Conservation (phyloP, 2,888 invertebrate genomes). For the Nyleta sp. region DNA sequence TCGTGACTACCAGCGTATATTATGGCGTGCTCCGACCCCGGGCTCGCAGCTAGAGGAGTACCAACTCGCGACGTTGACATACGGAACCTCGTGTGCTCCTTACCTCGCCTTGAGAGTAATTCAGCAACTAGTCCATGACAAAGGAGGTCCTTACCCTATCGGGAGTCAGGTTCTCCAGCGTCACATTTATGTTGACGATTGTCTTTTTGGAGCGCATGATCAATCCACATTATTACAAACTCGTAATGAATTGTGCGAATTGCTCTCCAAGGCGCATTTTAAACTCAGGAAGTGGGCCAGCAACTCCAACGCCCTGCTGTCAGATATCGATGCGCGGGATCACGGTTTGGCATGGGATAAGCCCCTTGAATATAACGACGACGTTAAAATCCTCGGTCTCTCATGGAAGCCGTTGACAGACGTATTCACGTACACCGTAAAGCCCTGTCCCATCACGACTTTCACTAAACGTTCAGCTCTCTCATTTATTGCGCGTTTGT, state of each 20-base stretch:
- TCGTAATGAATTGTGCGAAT: not conserved
- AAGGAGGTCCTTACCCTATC: not conserved
- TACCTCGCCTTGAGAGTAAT: conserved; percentile 8
- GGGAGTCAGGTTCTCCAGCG: not conserved
- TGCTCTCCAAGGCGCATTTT: not conserved
- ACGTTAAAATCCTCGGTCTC: conserved; percentile 16
- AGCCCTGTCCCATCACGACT: not conserved
- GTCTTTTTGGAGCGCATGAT: conserved; percentile 3
- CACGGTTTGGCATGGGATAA: conserved; percentile 12
- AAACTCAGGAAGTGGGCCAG: conserved; percentile 32
- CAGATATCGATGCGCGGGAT: not conserved
- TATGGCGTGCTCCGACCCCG: not conserved
- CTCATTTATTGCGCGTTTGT: not conserved
- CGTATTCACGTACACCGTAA: not conserved
- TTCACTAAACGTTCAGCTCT: conserved; percentile 11
- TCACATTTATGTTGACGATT: conserved; percentile 8
- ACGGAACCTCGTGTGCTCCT: not conserved
- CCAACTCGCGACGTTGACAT: not conserved
- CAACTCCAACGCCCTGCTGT: conserved; percentile 21
- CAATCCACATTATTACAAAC: no score
- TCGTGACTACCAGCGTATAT: conserved; percentile 2
- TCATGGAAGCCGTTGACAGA: conserved; percentile 23
- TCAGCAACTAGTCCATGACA: not conserved
- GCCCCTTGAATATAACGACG: not conserved
- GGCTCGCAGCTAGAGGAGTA: no score